Percentiles rank a stretch among this genome's conserved stretches.
phyloP scores from a whole-genome alignment of 2,113 vertebrate species.

The Indicator indicator region DNA sequence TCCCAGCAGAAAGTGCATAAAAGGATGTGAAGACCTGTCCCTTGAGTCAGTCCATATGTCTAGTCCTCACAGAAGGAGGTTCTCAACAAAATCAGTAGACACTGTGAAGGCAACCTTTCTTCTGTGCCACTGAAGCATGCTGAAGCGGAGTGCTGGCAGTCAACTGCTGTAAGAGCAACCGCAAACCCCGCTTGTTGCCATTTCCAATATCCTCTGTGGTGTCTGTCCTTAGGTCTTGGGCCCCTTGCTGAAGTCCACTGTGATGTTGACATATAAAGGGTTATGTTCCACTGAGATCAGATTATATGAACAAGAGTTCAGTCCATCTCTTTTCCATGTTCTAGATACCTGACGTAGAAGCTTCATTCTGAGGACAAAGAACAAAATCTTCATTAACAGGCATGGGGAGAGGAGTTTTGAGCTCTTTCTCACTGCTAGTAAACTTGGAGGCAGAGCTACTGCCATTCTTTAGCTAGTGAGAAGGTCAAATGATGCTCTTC shows the following conservation, averaged over 20 bases:
- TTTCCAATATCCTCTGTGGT: neutral
- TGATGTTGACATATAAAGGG: conserved; percentile 90
- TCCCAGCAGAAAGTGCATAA: conserved; percentile 26
- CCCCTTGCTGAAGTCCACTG: conserved; percentile 82
- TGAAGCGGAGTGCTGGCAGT: neutral
- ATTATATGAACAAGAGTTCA: conserved; percentile 89
- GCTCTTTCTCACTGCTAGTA: neutral
- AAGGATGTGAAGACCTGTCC: neutral
- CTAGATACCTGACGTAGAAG: conserved; percentile 81
- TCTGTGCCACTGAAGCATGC: neutral
- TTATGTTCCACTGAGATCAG: conserved; percentile 82
- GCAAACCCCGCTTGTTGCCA: neutral
- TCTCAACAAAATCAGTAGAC: neutral
- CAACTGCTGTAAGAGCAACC: neutral
- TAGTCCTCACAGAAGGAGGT: neutral
- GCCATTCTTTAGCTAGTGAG: neutral
- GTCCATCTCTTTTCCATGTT: conserved; percentile 88
- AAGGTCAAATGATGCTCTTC: neutral
- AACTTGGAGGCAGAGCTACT: neutral
- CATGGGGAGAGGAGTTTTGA: neutral
- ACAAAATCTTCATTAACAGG: neutral
- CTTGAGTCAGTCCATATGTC: fast-evolving
- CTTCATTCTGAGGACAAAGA: conserved; percentile 83
- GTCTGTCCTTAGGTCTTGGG: neutral
- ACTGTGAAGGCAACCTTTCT: neutral